Percentiles rank a stretch among this genome's conserved stretches.
Conservation (phyloP, 2,113 vertebrate species). For the Butastur rufipennis region DNA sequence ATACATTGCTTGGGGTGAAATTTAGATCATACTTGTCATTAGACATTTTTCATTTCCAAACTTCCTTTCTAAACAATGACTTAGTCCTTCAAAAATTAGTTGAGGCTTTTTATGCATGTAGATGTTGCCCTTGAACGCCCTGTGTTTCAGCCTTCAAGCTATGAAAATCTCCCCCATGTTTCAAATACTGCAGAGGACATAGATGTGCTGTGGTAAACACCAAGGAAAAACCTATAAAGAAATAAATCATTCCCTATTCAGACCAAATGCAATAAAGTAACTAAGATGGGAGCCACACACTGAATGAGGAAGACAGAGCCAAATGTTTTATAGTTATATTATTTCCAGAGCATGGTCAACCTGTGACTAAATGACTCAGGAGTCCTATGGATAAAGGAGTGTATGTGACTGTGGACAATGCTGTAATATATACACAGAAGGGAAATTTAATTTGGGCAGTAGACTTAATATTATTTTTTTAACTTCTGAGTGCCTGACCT, state of each 20-base stretch:
- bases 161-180: conserved; percentile 1
- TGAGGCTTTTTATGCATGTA: not conserved
- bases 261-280: not conserved
- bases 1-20: conserved; percentile 42
- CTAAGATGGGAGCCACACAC: not conserved
- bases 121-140: not conserved
- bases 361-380: not conserved
- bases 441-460: not conserved
- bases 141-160: conserved; percentile 7
- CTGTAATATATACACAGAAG: not conserved
- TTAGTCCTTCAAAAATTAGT: conserved; percentile 3
- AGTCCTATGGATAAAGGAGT: not conserved
- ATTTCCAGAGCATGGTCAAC: not conserved
- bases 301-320: not conserved
- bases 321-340: not conserved
- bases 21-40: conserved; percentile 36
- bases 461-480: not conserved
- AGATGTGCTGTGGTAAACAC: not conserved
- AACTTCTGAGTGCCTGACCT: not conserved
- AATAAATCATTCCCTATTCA: not conserved
- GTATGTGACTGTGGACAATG: not conserved
- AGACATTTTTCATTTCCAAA: conserved; percentile 40
- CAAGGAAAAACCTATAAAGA: not conserved
- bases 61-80: conserved; percentile 23
- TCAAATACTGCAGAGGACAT: not conserved